phyloP scores from a whole-genome alignment of 2,797 vertebrate species.

The Myripristis jacobus region DNA sequence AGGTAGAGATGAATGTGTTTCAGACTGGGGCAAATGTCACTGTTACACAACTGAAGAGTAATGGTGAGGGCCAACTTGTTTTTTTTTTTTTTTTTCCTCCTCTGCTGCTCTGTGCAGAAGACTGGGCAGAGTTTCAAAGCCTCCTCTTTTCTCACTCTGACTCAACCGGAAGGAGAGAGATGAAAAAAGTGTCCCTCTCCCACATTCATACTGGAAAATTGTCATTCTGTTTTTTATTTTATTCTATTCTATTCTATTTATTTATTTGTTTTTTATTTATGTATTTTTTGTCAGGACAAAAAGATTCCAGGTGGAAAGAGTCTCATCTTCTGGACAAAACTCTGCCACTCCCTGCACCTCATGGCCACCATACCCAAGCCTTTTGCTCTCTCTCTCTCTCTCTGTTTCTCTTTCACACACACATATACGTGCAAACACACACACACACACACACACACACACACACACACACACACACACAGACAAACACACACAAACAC shows the following conservation, averaged over 20 bases:
- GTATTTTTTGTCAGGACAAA: slow-evolving; percentile 30
- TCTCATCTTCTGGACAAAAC: not conserved
- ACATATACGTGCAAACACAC: too few species aligned
- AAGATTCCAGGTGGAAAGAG: slow-evolving; percentile 35
- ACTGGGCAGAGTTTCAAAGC: slow-evolving; percentile 72
- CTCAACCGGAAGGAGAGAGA: slow-evolving; percentile 58
- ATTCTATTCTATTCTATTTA: too few species aligned
- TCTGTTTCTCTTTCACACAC: too few species aligned
- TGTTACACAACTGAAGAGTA: slow-evolving; percentile 74
- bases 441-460: not conserved
- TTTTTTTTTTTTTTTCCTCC: slow-evolving; percentile 35
- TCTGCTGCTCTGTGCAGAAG: slow-evolving; percentile 61
- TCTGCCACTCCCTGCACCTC: slow-evolving; percentile 21
- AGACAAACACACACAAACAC: slow-evolving; percentile 8
- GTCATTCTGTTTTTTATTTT: slow-evolving; percentile 55
- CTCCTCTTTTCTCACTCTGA: slow-evolving; percentile 70
- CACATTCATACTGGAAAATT: slow-evolving; percentile 54
- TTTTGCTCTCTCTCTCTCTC: not conserved
- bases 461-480: not conserved
- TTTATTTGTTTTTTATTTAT: too few species aligned
- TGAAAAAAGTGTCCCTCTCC: slow-evolving; percentile 50
- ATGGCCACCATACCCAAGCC: not conserved
- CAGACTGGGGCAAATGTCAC: slow-evolving; percentile 68
- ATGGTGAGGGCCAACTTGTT: slow-evolving; percentile 59
- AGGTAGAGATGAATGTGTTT: slow-evolving; percentile 69